phyloP scores from a whole-genome alignment of 2,888 invertebrate genomes.

The Agapetus fuscipes region DNA sequence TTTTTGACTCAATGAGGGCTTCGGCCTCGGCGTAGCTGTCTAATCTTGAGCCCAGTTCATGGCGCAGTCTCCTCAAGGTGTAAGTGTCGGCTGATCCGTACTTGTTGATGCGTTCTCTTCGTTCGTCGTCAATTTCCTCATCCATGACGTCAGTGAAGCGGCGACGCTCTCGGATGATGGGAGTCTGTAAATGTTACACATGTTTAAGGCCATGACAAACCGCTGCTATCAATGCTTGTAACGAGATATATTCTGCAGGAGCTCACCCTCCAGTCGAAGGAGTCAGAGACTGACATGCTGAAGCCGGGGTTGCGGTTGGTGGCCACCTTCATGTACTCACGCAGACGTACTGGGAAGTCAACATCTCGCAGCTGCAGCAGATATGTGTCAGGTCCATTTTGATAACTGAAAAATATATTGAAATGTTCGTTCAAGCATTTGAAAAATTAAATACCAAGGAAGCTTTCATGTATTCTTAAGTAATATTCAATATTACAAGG shows the following conservation, averaged over 20 bases:
- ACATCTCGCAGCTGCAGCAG: constrained; percentile 88
- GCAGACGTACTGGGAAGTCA: constrained; percentile 85
- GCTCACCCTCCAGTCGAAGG: constrained; percentile 73
- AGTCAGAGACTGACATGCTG: constrained; percentile 54
- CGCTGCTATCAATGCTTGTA: too few relatives aligned
- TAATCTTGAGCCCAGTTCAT: constrained; percentile 75
- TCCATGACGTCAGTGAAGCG: constrained; percentile 93
- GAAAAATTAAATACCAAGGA: not conserved
- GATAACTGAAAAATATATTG: constrained; percentile 55
- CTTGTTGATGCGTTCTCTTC: constrained; percentile 67
- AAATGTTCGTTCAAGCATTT: not conserved
- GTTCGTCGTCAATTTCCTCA: constrained; percentile 89
- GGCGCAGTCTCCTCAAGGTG: constrained; percentile 65
- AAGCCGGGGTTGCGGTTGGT: constrained; percentile 65
- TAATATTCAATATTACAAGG: not conserved
- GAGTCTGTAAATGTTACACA: constrained; percentile 46
- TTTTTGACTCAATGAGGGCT: constrained; percentile 70
- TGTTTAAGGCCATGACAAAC: not conserved
- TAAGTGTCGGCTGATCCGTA: constrained; percentile 61
- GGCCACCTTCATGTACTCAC: constrained; percentile 93
- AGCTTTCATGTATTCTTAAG: not conserved
- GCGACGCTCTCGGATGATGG: constrained; percentile 80
- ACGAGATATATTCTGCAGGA: too few relatives aligned
- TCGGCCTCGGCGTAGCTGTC: constrained; percentile 84
- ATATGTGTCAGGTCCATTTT: constrained; percentile 95